Conservation (phyloP, 2,888 invertebrate genomes). For the Fragum sueziense region DNA sequence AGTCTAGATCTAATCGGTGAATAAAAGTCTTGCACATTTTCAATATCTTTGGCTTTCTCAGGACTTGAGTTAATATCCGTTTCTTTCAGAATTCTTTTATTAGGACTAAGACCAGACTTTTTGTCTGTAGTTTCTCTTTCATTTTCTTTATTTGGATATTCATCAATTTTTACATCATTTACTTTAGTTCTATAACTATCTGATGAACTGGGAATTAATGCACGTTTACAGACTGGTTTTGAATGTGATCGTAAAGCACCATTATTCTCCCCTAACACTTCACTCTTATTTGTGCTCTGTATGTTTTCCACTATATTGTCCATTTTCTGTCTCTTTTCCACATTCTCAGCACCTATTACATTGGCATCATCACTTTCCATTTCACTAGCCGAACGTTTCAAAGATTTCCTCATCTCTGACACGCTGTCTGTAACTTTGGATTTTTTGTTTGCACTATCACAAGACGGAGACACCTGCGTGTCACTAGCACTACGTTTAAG, state of each 20-base stretch:
- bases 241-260: not conserved
- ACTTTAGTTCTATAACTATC: not conserved
- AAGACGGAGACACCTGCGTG: not conserved
- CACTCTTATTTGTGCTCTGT: not conserved
- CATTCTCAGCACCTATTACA: not conserved
- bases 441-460: slow-evolving; percentile 1
- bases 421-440: not conserved
- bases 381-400: slow-evolving; percentile 16
- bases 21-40: slow-evolving; percentile 25
- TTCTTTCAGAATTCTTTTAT: slow-evolving; percentile 28
- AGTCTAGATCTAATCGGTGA: slow-evolving; percentile 27
- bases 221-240: not conserved
- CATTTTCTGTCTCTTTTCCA: slow-evolving; percentile 6
- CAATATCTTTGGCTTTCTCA: slow-evolving; percentile 24
- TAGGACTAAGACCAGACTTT: slow-evolving; percentile 10
- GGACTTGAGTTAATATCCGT: slow-evolving; percentile 52
- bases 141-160: not conserved
- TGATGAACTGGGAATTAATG: not conserved
- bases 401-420: not conserved
- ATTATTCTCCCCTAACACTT: not conserved
- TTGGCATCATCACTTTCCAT: not conserved
- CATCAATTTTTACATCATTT: not conserved
- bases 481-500: slow-evolving; percentile 59
- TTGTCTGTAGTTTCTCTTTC: not conserved
- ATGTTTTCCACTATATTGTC: too few species aligned